These are phyloP conservation scores for Tupaia chinensis DNA, from an alignment of 2,113 vertebrate species.

Conservation along the genomic window DNA sequence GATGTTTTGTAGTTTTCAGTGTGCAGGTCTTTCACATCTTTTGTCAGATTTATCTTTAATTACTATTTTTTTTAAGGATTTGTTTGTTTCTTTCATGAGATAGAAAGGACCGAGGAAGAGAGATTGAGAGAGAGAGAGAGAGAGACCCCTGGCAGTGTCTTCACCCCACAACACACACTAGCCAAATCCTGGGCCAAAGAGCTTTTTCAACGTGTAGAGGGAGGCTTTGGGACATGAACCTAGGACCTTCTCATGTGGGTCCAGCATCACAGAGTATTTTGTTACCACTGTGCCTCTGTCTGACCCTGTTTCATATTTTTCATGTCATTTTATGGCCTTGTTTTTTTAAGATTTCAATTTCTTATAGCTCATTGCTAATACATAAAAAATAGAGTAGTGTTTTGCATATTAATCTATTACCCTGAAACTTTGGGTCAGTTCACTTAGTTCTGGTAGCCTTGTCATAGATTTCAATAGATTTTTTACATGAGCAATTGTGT, in stretches of 20 bases:
- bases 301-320: background rate
- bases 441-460: background rate
- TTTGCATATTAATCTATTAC: constrained; percentile 11
- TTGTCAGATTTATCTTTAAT: constrained; percentile 23
- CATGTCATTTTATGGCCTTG: background rate
- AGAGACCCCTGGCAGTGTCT: too few relatives aligned
- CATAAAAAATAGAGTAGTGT: background rate
- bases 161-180: too few relatives aligned
- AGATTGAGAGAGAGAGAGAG: too few relatives aligned
- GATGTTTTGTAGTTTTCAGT: background rate
- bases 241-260: too few relatives aligned
- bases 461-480: background rate
- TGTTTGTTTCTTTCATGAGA: too few relatives aligned
- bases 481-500: background rate
- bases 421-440: background rate
- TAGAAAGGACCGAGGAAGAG: too few relatives aligned
- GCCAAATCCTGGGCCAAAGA: too few relatives aligned
- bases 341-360: background rate
- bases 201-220: too few relatives aligned
- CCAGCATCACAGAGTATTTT: too few relatives aligned
- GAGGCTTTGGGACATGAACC: too few relatives aligned
- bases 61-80: background rate
- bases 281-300: too few relatives aligned
- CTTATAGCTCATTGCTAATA: background rate
- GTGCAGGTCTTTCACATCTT: background rate